Evolutionary conservation across 1,140 invertebrate genomes (phyloP).

Genomic region (Drosophila murphyi): DNA sequence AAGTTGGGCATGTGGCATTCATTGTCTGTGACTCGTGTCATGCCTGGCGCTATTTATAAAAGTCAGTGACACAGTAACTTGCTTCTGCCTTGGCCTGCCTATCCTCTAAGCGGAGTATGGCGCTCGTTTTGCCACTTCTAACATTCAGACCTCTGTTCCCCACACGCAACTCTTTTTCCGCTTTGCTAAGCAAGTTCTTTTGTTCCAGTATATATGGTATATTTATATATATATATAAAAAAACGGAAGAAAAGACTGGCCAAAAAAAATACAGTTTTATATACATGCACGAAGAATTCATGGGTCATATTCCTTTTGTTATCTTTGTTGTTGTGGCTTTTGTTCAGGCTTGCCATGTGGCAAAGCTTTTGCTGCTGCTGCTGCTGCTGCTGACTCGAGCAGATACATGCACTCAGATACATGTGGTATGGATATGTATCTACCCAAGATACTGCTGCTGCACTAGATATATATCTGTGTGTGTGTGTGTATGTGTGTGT

Average conservation of each 20-base stretch:
- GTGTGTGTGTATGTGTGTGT: not conserved
- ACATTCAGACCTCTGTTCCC: slow-evolving; percentile 23
- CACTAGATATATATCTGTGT: slow-evolving; percentile 16
- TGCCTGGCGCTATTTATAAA: slow-evolving; percentile 81
- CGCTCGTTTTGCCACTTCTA: slow-evolving; percentile 73
- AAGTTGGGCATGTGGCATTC: slow-evolving; percentile 41
- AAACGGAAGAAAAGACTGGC: slow-evolving; percentile 2
- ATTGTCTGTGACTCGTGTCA: slow-evolving; percentile 65
- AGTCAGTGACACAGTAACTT: slow-evolving; percentile 80
- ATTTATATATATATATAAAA: slow-evolving; percentile 7
- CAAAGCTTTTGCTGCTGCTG: slow-evolving; percentile 2
- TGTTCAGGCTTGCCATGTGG: slow-evolving; percentile 46
- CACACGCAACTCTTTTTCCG: slow-evolving; percentile 74
- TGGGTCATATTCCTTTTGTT: slow-evolving; percentile 70
- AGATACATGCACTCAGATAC: slow-evolving; percentile 65
- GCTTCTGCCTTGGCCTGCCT: slow-evolving; percentile 51
- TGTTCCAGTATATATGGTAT: slow-evolving; percentile 56
- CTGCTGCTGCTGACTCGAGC: slow-evolving; percentile 53
- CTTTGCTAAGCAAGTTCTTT: slow-evolving; percentile 80
- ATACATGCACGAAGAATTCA: slow-evolving; percentile 64
- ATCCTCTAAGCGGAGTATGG: slow-evolving; percentile 17
- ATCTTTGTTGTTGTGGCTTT: slow-evolving; percentile 65
- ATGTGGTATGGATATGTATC: slow-evolving; percentile 64
- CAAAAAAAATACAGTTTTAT: slow-evolving; percentile 49
- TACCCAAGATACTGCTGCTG: slow-evolving; percentile 47